A percentile compares a stretch with the other conserved stretches of the same genome.
These are phyloP conservation scores for Lagorchestes hirsutus DNA, from an alignment of 2,797 vertebrate genomes.

Conservation along the genomic window DNA sequence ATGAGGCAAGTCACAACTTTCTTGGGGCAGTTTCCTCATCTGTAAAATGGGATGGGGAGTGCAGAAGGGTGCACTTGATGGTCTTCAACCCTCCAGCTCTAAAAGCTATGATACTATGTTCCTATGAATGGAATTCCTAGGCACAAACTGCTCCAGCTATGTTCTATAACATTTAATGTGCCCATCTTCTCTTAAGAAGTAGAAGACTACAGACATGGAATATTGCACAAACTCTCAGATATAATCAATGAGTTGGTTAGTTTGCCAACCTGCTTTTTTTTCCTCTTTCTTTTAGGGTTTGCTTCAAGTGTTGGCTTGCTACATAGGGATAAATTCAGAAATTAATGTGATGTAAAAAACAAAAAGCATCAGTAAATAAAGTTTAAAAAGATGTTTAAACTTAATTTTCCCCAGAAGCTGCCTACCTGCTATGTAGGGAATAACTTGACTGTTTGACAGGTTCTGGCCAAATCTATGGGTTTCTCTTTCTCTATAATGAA, in stretches of 20 bases:
- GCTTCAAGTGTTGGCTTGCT: neutral
- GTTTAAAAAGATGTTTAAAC: neutral
- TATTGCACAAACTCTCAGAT: neutral
- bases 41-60: neutral
- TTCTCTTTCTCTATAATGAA: neutral
- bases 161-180: neutral
- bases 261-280: neutral
- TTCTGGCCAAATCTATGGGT: neutral
- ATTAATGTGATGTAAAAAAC: neutral
- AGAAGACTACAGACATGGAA: neutral
- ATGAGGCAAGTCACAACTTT: neutral
- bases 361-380: neutral
- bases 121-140: neutral
- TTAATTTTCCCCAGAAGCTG: neutral
- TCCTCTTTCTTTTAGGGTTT: neutral
- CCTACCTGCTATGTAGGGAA: neutral
- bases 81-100: neutral
- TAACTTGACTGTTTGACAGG: accelerated
- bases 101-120: neutral
- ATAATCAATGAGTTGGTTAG: neutral
- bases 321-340: neutral
- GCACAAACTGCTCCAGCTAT: neutral
- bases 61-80: neutral
- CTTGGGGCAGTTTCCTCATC: neutral
- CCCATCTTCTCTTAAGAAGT: neutral